Conservation (phyloP, 2,113 vertebrate genomes). For the Zeus faber region DNA sequence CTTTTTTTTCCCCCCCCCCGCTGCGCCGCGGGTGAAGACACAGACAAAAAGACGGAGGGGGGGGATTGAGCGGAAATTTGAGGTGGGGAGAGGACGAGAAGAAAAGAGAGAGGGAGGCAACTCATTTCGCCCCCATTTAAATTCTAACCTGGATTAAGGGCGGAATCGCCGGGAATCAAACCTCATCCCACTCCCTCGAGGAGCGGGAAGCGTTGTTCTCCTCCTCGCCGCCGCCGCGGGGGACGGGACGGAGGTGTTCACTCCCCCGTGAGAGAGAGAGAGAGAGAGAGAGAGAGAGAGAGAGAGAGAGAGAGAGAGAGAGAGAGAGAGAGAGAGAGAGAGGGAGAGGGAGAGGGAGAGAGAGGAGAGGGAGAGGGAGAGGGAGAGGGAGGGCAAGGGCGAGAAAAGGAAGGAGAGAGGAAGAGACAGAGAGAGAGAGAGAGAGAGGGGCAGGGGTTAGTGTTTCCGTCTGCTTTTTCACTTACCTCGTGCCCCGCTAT, state of each 20-base stretch:
- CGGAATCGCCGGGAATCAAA: conserved; percentile 66
- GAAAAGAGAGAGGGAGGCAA: conserved; percentile 52
- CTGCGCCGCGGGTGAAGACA: not conserved
- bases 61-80: conserved; percentile 24
- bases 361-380: no score
- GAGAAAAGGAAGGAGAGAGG: no score
- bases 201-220: conserved; percentile 52
- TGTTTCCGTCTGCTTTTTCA: conserved; percentile 57
- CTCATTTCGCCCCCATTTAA: conserved; percentile 65
- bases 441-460: conserved; percentile 1
- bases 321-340: no score
- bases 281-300: no score
- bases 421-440: no score
- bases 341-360: no score
- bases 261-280: no score
- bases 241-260: conserved; percentile 5
- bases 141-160: conserved; percentile 72
- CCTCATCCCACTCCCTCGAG: conserved; percentile 57
- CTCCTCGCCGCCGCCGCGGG: conserved; percentile 13
- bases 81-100: conserved; percentile 23
- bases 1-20: conserved; percentile 38
- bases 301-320: no score
- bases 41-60: conserved; percentile 23
- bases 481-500: conserved; percentile 49
- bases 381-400: no score